Percentiles rank a stretch among this genome's conserved stretches.
These are phyloP conservation scores for Oligia fasciuncula DNA, from an alignment of 2,888 invertebrate species.

Conservation along the genomic window DNA sequence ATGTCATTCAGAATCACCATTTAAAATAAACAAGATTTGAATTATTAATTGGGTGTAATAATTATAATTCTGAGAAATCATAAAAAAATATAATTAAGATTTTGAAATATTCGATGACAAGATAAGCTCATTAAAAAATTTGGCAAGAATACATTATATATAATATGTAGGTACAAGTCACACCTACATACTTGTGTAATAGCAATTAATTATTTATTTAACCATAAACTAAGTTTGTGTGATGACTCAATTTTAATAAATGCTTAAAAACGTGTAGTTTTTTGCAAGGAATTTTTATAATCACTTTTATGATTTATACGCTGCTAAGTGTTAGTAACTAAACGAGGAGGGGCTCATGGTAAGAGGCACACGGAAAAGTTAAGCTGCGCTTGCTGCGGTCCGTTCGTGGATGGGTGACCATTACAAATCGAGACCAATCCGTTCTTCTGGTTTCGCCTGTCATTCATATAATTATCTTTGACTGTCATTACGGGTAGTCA, in stretches of 20 bases:
- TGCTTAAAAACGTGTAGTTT: constrained; percentile 10
- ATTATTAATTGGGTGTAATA: constrained; percentile 65
- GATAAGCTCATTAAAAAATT: constrained; percentile 59
- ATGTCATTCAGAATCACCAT: constrained; percentile 62
- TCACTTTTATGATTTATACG: constrained; percentile 43
- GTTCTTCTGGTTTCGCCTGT: background rate
- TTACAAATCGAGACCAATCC: background rate
- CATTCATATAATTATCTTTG: background rate
- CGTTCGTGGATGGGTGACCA: background rate
- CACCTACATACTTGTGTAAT: constrained; percentile 43
- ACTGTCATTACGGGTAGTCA: background rate
- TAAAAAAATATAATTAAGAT: constrained; percentile 58
- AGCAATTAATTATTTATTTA: constrained; percentile 52
- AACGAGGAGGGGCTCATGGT: background rate
- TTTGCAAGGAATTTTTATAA: constrained; percentile 30
- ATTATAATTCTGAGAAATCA: constrained; percentile 59
- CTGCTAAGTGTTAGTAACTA: constrained; percentile 4
- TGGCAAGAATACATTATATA: constrained; percentile 47
- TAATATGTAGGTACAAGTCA: constrained; percentile 12
- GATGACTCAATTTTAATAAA: constrained; percentile 49
- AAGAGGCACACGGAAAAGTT: background rate
- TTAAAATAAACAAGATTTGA: constrained; percentile 60
- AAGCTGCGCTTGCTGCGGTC: background rate
- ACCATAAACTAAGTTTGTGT: constrained; percentile 33
- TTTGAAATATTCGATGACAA: constrained; percentile 62